Evolutionary conservation across 2,797 vertebrate genomes (phyloP), one percentile per base, ranked within the genome.

Genomic region (Urocyon cinereoargenteus): DNA sequence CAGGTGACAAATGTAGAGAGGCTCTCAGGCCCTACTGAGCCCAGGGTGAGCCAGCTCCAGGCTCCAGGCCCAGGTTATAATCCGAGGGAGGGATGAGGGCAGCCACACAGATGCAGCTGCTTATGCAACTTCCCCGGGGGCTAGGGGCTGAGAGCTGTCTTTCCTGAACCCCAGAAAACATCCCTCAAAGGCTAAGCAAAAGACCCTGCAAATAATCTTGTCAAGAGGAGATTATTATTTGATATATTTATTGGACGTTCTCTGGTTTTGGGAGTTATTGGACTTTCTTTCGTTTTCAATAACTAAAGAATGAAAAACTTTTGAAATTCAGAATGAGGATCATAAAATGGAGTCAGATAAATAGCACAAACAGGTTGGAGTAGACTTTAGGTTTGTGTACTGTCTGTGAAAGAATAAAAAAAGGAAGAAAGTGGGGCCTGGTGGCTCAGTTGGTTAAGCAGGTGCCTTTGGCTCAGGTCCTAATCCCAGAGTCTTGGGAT

Each of bases 221-320:
- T n/a, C 1, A 2, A 68, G 53, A 64, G 15, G 26, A 86, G 75
- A 62, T 90, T n/a, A n/a, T 51, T 34, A 49, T 24, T 82, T 81
- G 64, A 10, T 66, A 49, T 49, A 68, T 34, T 40, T 59, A 70
- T 57, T 70, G 81, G 51, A 81, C 8, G 9, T 28, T 79, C n/a
- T 64, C 82, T 86, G 40, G 24, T 40, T 81, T 72, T 12, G 14
- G 18, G n/a, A 78, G 36, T 72, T 90, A 68, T 83, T 64, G 91
- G 66, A 73, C 31, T 51, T 94, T 53, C 73, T 75, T 84, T 84
- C 21, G 3, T 73, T 86, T 91, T 93, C 59, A 95, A 77, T 66
- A 64, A 64, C 6, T 55, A 26, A 92, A 70, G 96, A 94, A 91
- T 57, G n/a, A 45, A 86, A 81, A 96, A 0, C 3, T 66, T 95